Conservation (phyloP, 2,797 vertebrate genomes). For the Acipenser oxyrinchus region DNA sequence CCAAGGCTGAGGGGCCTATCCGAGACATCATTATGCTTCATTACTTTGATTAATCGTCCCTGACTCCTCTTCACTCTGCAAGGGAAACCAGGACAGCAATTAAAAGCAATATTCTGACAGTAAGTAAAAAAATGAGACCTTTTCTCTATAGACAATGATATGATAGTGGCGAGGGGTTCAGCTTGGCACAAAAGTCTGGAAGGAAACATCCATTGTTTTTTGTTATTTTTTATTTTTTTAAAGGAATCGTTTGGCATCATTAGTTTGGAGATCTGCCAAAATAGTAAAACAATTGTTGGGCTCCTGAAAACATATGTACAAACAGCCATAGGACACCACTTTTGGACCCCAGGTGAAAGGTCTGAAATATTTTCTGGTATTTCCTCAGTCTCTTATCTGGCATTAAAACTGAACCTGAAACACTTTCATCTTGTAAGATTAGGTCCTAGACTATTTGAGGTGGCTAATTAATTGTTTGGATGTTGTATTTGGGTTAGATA, state of each 20-base stretch:
- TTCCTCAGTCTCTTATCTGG: neutral
- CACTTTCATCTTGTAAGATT: too few relatives aligned
- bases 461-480: too few relatives aligned
- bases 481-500: too few relatives aligned
- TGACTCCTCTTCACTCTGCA: constrained; percentile 52
- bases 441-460: too few relatives aligned
- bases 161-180: constrained; percentile 61
- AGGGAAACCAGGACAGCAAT: constrained; percentile 65
- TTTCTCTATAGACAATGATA: constrained; percentile 63
- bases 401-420: too few relatives aligned
- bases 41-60: constrained; percentile 70
- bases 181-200: constrained; percentile 44
- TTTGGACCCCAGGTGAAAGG: constrained; percentile 61
- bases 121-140: constrained; percentile 62
- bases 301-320: constrained; percentile 62
- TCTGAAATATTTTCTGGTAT: constrained; percentile 26
- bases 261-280: constrained; percentile 63
- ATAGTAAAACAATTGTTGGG: constrained; percentile 59
- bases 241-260: constrained; percentile 70
- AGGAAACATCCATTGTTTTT: constrained; percentile 29
- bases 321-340: constrained; percentile 47
- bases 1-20: constrained; percentile 48
- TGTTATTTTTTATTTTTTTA: constrained; percentile 33
- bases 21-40: constrained; percentile 67
- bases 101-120: constrained; percentile 68